Evolutionary conservation across 2,888 invertebrate genomes (phyloP), one percentile per base, ranked within the genome.

Genomic region (Atethmia centrago): DNA sequence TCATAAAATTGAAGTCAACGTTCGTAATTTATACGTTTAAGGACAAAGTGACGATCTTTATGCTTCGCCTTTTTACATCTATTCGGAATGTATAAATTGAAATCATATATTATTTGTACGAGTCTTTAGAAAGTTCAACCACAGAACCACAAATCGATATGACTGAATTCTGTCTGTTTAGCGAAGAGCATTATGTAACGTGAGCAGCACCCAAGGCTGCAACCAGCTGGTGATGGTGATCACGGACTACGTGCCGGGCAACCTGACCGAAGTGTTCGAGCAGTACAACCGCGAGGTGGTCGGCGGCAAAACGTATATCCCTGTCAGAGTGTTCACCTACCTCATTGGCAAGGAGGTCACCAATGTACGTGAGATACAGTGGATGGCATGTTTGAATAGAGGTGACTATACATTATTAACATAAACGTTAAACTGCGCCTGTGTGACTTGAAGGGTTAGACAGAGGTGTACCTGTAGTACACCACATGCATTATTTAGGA

Each of bases 221-320:
- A 99, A 99, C 95, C 99, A 99, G 93, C 98, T 99, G 45, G 99
- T 99, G 79, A 99, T 99, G 99, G 95, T 99, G 74, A 97, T 99
- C 81, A 99, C 99, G 0, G 99, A 99, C 93, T 99, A 99, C 62
- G 98, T 99, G 5, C 98, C 99, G 0, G 98, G 98, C 65, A 99
- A 98, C 92, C 97, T 98, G 83, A 98, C 98, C 21, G 98, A 99
- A 86, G 97, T 99, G 7, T 99, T 99, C 89, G 97, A 98, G 80
- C 95, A 97, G 83, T 97, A 98, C 93, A 99, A 99, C 92, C 97
- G 97, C 95, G 97, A 97, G 70, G 94, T 96, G 79, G 97, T 98
- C 80, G 97, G 96, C 28, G 91, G 91, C 51, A 91, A 93, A 42
- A 98, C 97, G 0, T 97, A 97, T 82, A 98, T 97, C 88, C 98